Base-by-base conservation (phyloP, 1,140 invertebrate species). In the Cydia splendana region DNA sequence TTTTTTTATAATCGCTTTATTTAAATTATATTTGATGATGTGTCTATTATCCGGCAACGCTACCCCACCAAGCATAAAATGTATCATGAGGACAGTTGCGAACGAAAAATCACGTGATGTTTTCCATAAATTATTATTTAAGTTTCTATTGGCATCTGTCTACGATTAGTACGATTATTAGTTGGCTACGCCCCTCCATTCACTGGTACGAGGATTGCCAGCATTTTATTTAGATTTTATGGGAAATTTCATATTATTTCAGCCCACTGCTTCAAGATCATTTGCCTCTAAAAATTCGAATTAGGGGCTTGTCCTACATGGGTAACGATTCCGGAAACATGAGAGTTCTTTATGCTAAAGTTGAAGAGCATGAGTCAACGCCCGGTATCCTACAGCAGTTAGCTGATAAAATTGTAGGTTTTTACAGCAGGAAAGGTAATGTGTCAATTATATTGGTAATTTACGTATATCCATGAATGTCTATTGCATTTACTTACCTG, bases 251-350 rank as follows among this genome's bases (percentile, higher is more conserved):
- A 10, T 51, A 38, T 51, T 75, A 42, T 89, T 87, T 30, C 78
- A 92, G 91, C 79, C 90, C 91, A 3, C 30, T 88, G 6, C 67
- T 92, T 10, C 13, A 79, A 51, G 79, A 84, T 6, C 81, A 87
- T 77, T 77, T 86, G 34, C 89, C 90, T 34, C 75, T 94, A 10
- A 90, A 86, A 82, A 87, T 94, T 38, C 82, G 90, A 78, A 75
- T 94, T 5, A 88, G 88, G 79, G 94, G 94, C n/a, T 67, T 94
- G 51, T 88, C 90, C 1, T 94, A 94, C 74, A 94, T 94, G 94
- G 93, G 94, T 75, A 87, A 88, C 53, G 92, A 94, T 75, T 88
- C 91, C 15, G 86, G 85, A 51, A 89, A 91, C 75, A 89, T 92
- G 3, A 76, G 94, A 77, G 90, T 94, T 4, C 79, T 94, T 18